Evolutionary conservation across 2,113 vertebrate genomes (phyloP), one percentile per base, ranked within the genome.

Genomic region (Phoenicopterus ruber): DNA sequence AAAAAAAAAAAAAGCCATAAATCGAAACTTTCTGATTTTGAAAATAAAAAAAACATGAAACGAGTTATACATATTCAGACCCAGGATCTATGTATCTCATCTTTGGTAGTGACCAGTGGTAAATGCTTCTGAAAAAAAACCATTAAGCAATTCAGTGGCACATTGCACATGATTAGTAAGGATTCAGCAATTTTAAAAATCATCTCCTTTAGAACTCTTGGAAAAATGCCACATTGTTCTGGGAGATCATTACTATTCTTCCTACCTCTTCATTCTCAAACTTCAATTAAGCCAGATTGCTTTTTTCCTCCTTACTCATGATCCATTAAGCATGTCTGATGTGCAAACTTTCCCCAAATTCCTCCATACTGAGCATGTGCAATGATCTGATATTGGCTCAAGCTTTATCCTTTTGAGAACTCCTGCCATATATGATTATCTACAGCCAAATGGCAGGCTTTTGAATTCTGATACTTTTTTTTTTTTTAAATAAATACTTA

Each of bases 211-310:
- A 40, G 31, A 80, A 76, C 20, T 71, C 36, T 21, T 34, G 15
- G 13, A 61, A 95, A 93, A 4, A 4, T 9, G 70, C 3, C 38
- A 61, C 21, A 31, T 8, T 54, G 9, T 34, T 67, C 36, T 54
- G 14, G 42, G n/a, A 82, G 31, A 54, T 9, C 0, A 0, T 36
- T 59, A 55, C 3, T 76, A 29, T 61, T 40, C 59, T 70, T 34
- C 70, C 36, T 58, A 4, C 11, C 26, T 57, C 31, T 59, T 32
- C 49, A 18, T 38, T 70, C 34, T 34, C 28, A 70, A 49, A 40
- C 24, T 69, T 44, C 31, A 62, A 0, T 44, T 61, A 70, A 17
- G 31, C 20, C 40, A 70, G 13, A 6, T 3, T 55, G 20, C 19
- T 24, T 29, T 17, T 10, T 73, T 62, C 40, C 36, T 16, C 36